Percentiles rank a stretch among this genome's conserved stretches.
These are phyloP conservation scores for Urocitellus parryii DNA, from an alignment of 2,113 vertebrate genomes.

Conservation along the genomic window DNA sequence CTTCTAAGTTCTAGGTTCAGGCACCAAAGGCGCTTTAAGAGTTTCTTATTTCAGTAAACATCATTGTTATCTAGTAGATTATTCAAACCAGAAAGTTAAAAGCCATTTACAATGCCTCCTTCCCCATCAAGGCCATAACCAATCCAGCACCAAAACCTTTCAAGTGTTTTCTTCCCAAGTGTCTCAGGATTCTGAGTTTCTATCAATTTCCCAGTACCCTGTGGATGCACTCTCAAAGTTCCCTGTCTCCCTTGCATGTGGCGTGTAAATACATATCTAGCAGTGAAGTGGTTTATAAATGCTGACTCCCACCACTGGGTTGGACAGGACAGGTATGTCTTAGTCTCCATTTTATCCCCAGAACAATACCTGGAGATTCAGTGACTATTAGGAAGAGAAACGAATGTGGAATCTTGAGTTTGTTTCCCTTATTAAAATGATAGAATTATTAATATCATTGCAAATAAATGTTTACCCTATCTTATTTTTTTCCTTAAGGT, in stretches of 20 bases:
- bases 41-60: not conserved
- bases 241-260: not conserved
- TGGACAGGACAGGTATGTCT: not conserved
- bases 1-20: not conserved
- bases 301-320: rapidly evolving
- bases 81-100: not conserved
- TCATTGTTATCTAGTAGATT: not conserved
- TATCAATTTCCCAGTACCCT: not conserved
- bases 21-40: not conserved
- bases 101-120: not conserved
- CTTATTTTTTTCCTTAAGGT: not conserved
- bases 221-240: not conserved
- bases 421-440: not conserved
- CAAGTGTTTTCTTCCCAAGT: not conserved
- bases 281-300: not conserved
- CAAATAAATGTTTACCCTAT: not conserved
- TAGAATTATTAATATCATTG: not conserved
- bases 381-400: not conserved
- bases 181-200: not conserved
- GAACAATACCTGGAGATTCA: not conserved
- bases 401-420: not conserved
- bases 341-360: not conserved
- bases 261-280: not conserved
- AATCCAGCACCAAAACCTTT: not conserved
- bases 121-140: not conserved